Evolutionary conservation across 2,888 invertebrate genomes (phyloP), one percentile per base, ranked within the genome.

Genomic region (Epirrhoe tristata): DNA sequence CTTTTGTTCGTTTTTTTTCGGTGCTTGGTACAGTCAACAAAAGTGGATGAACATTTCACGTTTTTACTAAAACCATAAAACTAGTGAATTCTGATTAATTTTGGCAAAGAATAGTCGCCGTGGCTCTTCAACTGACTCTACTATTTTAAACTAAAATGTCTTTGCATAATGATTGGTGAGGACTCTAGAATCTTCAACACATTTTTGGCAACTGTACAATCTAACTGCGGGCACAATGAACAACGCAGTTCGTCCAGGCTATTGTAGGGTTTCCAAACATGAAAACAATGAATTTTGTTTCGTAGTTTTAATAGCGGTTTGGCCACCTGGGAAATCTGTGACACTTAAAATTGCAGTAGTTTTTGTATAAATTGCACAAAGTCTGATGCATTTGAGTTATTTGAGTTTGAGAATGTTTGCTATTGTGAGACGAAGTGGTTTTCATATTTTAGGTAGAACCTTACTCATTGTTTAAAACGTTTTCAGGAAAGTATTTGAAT

Each of bases 291-390:
- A 72, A 72, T 72, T 72, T 67, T 55, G 65, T 60, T 69, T 55
- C 58, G 63, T 43, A 72, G 70, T 72, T 72, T 70, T 70, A 72
- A 72, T 72, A 63, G 70, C 66, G 58, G 66, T 39, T 36, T 14
- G 64, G 68, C 67, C 72, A 60, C 67, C 59, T 65, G 72, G 72
- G 72, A 72, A 70, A 72, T 72, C 66, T 69, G 63, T 63, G 70
- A 70, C 70, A 69, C 68, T 70, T 70, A 69, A 69, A 70, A 72
- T 69, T 70, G 70, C 70, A 65, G 70, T 72, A 68, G 70, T 67
- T 69, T 69, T 69, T 65, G 66, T 72, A 68, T 58, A 67, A 68
- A 72, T 65, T 72, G 68, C 68, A 70, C 58, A 57, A 70, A 66
- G 66, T 67, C 63, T 68, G 55, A 66, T 63, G 58, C 63, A 64